Percentiles rank a stretch among this genome's conserved stretches.
phyloP scores from a whole-genome alignment of 2,888 invertebrate genomes.

The Congeria kusceri region DNA sequence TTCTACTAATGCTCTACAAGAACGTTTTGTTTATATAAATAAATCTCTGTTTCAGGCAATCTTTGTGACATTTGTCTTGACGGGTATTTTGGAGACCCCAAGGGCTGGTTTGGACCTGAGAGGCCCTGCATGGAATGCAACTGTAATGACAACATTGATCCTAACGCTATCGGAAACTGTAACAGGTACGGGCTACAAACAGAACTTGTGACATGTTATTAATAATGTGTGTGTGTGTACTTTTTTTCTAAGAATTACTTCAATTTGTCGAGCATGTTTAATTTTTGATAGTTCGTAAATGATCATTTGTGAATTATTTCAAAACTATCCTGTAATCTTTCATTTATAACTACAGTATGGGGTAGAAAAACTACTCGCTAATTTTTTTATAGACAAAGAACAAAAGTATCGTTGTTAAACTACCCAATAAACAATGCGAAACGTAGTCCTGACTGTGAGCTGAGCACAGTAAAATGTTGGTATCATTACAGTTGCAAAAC shows the following conservation, averaged over 20 bases:
- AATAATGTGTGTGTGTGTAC: too few relatives aligned
- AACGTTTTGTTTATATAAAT: background rate
- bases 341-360: too few relatives aligned
- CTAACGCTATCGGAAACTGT: conserved; percentile 98
- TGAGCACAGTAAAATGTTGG: too few relatives aligned
- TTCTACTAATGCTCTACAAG: background rate
- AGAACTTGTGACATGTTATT: too few relatives aligned
- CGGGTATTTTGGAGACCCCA: conserved; percentile 97
- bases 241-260: background rate
- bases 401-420: too few relatives aligned
- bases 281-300: background rate
- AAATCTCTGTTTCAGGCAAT: conserved; percentile 87
- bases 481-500: too few relatives aligned
- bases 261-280: background rate
- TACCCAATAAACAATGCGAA: too few relatives aligned
- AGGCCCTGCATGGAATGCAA: conserved; percentile 86
- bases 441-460: too few relatives aligned
- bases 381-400: too few relatives aligned
- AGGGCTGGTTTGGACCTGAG: conserved; percentile 88
- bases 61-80: conserved; percentile 97
- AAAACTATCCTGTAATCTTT: too few relatives aligned
- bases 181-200: conserved; percentile 87
- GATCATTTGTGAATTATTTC: background rate
- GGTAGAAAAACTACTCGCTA: too few relatives aligned
- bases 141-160: conserved; percentile 89